Evolutionary conservation across 2,797 vertebrate species (phyloP), one percentile per base, ranked within the genome.

Genomic region (Antrozous pallidus): DNA sequence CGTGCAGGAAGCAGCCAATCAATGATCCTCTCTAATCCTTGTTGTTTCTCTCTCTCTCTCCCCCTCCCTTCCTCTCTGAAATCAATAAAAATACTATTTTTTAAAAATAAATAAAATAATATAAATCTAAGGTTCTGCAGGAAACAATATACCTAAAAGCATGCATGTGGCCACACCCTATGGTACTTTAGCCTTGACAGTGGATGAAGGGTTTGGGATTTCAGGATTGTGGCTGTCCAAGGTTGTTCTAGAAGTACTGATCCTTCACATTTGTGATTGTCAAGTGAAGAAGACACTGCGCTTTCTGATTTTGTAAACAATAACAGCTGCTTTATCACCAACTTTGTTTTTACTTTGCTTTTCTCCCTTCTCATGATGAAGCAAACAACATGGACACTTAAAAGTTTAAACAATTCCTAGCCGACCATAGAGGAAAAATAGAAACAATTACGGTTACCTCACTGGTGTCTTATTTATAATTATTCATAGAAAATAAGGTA

Each of bases 191-290:
- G 8, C 36, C 20, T 58, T 38, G 40, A n/a, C 28, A 47, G 8
- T 65, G 42, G 40, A 38, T 9, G 45, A 20, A 16, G 36, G 10
- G 3, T 28, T 33, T 83, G 54, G n/a, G 8, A 40, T 51, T 65
- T 74, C 6, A 56, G 51, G 45, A 26, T 0, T 16, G 11, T 13
- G 11, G 13, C 28, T 45, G 6, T 49, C 61, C 33, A 22, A 3
- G 2, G 2, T 2, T 7, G 22, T 22, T 8, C 51, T 2, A 0
- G 38, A 75, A 77, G 8, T 0, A 4, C 7, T 13, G 28, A 0
- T 47, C 13, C 26, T 1, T 54, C 47, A 13, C 5, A 40, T 36
- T 6, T 24, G 38, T 13, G 8, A 8, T 8, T 87, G 47, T 75
- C 14, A 54, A 2, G 22, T 22, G 12, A 61, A 61, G 20, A 75